These are phyloP conservation scores for Cryptotis parvus DNA, from an alignment of 2,113 vertebrate genomes.

Conservation along the genomic window DNA sequence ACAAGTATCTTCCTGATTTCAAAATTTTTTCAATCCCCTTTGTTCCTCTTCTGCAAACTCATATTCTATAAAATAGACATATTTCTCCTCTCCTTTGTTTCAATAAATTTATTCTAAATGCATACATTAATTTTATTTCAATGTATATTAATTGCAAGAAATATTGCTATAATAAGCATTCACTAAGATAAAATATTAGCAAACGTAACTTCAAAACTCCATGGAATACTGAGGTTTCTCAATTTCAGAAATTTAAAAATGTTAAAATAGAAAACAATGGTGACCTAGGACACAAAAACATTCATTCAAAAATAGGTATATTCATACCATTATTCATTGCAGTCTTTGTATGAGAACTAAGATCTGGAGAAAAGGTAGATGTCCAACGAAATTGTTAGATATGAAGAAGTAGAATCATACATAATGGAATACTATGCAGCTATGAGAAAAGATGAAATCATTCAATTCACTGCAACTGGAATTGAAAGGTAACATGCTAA, in stretches of 20 bases:
- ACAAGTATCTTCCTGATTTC: not conserved
- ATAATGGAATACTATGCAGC: too few species aligned
- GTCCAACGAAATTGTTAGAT: too few species aligned
- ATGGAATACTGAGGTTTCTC: not conserved
- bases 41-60: not conserved
- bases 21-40: not conserved
- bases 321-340: too few species aligned
- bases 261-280: not conserved
- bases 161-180: not conserved
- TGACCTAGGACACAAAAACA: too few species aligned
- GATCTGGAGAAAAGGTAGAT: too few species aligned
- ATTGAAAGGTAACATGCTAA: too few species aligned
- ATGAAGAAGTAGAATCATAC: too few species aligned
- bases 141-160: not conserved
- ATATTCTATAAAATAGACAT: not conserved
- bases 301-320: too few species aligned
- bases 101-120: not conserved
- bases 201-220: not conserved
- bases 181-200: not conserved
- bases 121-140: not conserved
- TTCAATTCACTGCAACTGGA: too few species aligned
- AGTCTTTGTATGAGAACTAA: too few species aligned
- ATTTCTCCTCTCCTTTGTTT: not conserved
- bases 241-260: not conserved
- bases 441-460: too few species aligned